A percentile compares a stretch with the other conserved stretches of the same genome.
Evolutionary conservation across 2,113 vertebrate genomes (phyloP).

Genomic region (Bombycilla garrulus): DNA sequence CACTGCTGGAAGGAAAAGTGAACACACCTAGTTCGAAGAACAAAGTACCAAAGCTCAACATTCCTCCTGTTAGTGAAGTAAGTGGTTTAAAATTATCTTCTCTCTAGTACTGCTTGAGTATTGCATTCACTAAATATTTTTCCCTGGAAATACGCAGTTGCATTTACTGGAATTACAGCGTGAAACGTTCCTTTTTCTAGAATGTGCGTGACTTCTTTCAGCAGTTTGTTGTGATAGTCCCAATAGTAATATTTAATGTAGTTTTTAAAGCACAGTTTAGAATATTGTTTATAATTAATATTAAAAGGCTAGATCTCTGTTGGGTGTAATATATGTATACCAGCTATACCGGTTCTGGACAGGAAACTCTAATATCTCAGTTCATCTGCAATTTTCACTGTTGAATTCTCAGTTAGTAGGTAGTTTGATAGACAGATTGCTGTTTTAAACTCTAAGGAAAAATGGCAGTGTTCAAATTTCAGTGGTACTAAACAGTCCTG

Average conservation of each 20-base stretch:
- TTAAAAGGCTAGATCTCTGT: background rate
- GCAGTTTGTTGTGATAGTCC: background rate
- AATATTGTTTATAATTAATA: background rate
- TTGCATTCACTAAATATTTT: background rate
- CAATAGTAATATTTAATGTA: background rate
- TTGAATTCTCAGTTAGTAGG: background rate
- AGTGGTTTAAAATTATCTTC: constrained; percentile 55
- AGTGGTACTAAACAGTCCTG: background rate
- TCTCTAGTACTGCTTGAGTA: background rate
- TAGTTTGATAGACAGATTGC: background rate
- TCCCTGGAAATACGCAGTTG: background rate
- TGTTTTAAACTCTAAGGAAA: background rate
- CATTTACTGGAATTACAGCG: background rate
- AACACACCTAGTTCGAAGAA: constrained; percentile 81
- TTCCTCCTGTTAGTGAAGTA: constrained; percentile 90
- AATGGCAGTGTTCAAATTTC: background rate
- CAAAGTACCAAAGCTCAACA: constrained; percentile 93
- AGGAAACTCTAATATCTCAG: background rate
- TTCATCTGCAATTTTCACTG: constrained; percentile 16
- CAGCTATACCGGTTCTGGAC: background rate
- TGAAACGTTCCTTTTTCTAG: background rate
- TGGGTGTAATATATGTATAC: background rate
- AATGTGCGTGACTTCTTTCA: background rate
- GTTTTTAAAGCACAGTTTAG: background rate
- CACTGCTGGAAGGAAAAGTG: constrained; percentile 82